Base-by-base conservation (phyloP, 2,888 invertebrate genomes). In the Agrotis exclamationis region DNA sequence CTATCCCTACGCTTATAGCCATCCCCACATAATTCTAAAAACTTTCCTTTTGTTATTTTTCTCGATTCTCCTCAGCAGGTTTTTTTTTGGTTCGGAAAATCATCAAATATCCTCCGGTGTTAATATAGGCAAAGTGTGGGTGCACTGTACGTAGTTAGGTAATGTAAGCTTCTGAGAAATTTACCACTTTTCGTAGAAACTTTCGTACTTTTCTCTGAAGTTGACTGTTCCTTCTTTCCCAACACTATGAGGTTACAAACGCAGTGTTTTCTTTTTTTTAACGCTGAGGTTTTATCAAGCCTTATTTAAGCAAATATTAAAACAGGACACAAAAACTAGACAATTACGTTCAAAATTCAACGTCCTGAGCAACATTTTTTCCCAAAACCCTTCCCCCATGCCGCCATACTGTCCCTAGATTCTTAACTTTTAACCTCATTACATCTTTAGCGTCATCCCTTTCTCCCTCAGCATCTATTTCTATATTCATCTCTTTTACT, bases 341-440 rank as follows among this genome's bases (percentile, higher is more conserved):
- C n/a, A 51, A 13, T 47, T 66, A 50, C 65, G 22, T 47, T 24
- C 51, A 63, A 47, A 54, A 57, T 51, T n/a, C 56, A 69, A 65
- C 48, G 53, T 60, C 67, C 51, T 22, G 60, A 70, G 50, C 48
- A 20, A 72, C 47, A 68, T 81, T 84, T 74, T 33, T 84, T 75
- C 53, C 16, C 48, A 39, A 20, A 71, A 75, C 82, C 84, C 71
- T 79, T 79, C 28, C 56, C 58, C 58, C 63, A 45, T 62, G 73
- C 33, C 20, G 18, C 63, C 70, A 78, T 70, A 69, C 66, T 69
- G 75, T 82, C 82, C 79, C 79, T 74, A 80, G 76, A 80, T 84
- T 77, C 79, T 79, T 81, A 85, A 84, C 75, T 85, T 83, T 83
- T 79, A 83, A 79, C 75, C 74, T 83, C 63, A 74, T 76, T 72